phyloP scores from a whole-genome alignment of 2,888 invertebrate species.

The Pterostichus niger region DNA sequence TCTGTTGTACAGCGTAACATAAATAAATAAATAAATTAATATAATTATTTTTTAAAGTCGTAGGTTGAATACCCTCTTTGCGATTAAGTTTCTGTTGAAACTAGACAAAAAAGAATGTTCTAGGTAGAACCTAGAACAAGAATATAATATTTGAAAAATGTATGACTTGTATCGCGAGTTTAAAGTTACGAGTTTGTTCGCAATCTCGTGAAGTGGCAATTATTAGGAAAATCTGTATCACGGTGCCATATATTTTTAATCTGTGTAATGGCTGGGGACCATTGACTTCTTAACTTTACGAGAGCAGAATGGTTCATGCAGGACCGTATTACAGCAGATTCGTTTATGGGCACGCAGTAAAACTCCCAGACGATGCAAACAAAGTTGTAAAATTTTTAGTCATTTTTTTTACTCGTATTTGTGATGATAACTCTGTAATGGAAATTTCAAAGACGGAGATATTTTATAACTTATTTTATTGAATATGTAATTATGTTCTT shows the following conservation, averaged over 20 bases:
- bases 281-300: constrained; percentile 67
- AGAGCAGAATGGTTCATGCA: constrained; percentile 49
- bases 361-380: constrained; percentile 54
- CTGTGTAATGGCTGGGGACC: constrained; percentile 69
- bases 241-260: constrained; percentile 70
- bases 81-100: no score
- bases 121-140: no score
- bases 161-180: neutral
- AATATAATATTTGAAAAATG: neutral
- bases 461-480: constrained; percentile 37
- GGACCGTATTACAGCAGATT: constrained; percentile 56
- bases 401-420: constrained; percentile 46
- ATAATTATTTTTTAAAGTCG: no score
- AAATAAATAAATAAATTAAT: no score
- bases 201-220: constrained; percentile 69
- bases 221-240: constrained; percentile 70
- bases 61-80: no score
- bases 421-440: constrained; percentile 48
- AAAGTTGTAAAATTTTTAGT: constrained; percentile 58
- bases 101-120: no score
- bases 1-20: no score
- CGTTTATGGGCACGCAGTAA: constrained; percentile 60
- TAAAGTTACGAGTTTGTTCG: constrained; percentile 47
- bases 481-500: constrained; percentile 51
- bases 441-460: constrained; percentile 41